Evolutionary conservation across 2,888 invertebrate genomes (phyloP), one percentile per base, ranked within the genome.

Genomic region (Tortrix viridana): DNA sequence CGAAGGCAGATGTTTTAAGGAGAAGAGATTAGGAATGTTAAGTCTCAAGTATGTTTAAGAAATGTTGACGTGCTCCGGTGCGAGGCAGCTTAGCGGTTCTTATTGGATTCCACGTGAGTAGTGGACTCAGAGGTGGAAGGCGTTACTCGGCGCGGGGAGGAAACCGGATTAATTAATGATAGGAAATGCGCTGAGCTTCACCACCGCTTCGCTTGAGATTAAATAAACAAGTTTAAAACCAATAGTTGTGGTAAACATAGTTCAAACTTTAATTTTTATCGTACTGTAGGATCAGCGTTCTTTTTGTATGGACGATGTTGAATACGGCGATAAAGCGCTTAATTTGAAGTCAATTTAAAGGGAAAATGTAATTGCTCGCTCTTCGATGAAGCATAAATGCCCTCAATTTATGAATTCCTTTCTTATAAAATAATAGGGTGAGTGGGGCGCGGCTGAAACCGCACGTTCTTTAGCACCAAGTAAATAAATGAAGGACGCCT

Each of bases 81-180:
- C 67, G 84, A 92, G 92, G 92, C 92, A 92, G 92, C 92, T 92
- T 75, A 85, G 90, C 92, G 89, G 84, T 89, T 92, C 90, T 68
- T 77, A 66, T 73, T 74, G 61, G 90, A 92, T 90, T 88, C 85
- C 92, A 92, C 91, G 66, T 92, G 83, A 91, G 82, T 70, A 79
- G 74, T 68, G 68, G 69, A 71, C 82, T 85, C 88, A 92, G 92
- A 88, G 93, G 91, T 92, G 93, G 86, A 92, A 92, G 92, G 93
- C 90, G 86, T 86, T 80, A 76, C 88, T 86, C 81, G 82, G 83
- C 82, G 77, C 74, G 80, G 88, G 82, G 79, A 85, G 86, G 92
- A 91, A 85, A 82, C 82, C 78, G 88, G 80, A 82, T 74, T 60
- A 75, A 81, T 62, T 62, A 52, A 75, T 67, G 77, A 74, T 72